Evolutionary conservation across 2,888 invertebrate genomes (phyloP), one percentile per base, ranked within the genome.

Genomic region (Notocelia uddmanniana): DNA sequence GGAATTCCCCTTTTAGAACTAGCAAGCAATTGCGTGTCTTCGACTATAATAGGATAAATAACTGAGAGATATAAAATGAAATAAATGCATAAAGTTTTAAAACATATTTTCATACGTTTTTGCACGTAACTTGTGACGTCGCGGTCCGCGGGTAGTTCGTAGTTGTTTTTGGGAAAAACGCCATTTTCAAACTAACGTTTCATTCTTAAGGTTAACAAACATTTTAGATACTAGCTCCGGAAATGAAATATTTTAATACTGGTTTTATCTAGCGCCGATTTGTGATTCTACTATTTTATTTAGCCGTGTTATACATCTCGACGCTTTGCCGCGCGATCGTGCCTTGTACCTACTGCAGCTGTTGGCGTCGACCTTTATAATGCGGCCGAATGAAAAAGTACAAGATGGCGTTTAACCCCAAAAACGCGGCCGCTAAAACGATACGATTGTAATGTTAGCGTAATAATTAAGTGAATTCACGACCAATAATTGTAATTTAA

Each of bases 81-180:
- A 83, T 85, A 84, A 88, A 90, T 89, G 89, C 90, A 88, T 91
- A 92, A 92, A 91, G 84, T 88, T 89, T 85, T 85, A 83, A 88
- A 85, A 86, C 81, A 92, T 93, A 93, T 93, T 93, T 93, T 93
- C 92, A 90, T 93, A 93, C 93, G 89, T 92, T 93, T 93, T 93
- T 93, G 93, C 93, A 93, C 93, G 88, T 89, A 87, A 90, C 80
- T 81, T 82, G 84, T 85, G 84, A 85, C 86, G 84, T 80, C 85
- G 83, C 79, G 77, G 77, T 79, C 79, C 81, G 87, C 86, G 82
- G 81, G 85, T 88, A 87, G 87, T 83, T 83, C 83, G 81, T 81
- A 80, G 79, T 77, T 75, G 84, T 85, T 83, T 84, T 84, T 81
- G 83, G 84, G 89, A 85, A 82, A 80, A 75, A 69, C 78, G 83